phyloP scores from a whole-genome alignment of 1,140 invertebrate genomes.

The Cyclargus thomasi region DNA sequence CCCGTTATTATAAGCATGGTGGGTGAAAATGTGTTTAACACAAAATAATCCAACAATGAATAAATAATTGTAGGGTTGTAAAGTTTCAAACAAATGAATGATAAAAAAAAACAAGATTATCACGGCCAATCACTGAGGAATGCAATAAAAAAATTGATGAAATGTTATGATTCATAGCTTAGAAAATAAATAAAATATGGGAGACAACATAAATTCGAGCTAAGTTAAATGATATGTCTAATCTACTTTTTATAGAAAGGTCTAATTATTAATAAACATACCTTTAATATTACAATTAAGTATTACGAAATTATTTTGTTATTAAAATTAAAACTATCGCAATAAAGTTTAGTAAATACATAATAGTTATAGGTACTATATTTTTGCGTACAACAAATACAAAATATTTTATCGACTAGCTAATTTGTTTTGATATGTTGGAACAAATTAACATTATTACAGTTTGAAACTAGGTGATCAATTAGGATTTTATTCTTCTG shows the following conservation, averaged over 20 bases:
- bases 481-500: neutral
- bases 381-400: neutral
- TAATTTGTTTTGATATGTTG: conserved; percentile 1
- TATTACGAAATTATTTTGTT: neutral
- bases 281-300: neutral
- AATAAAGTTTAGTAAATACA: neutral
- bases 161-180: neutral
- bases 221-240: conserved; percentile 12
- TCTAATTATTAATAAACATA: neutral
- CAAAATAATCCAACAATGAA: too few species aligned
- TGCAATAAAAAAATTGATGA: neutral
- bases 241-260: neutral
- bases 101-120: neutral
- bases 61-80: neutral
- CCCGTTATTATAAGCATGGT: too few species aligned
- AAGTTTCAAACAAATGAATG: neutral
- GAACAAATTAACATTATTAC: neutral
- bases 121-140: conserved; percentile 1
- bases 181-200: neutral
- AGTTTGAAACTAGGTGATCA: neutral
- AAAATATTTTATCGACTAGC: neutral
- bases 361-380: neutral
- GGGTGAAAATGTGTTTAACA: too few species aligned
- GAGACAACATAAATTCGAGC: conserved; percentile 7
- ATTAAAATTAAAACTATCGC: neutral